phyloP scores from a whole-genome alignment of 2,888 invertebrate genomes.

The Sisyra nigra region DNA sequence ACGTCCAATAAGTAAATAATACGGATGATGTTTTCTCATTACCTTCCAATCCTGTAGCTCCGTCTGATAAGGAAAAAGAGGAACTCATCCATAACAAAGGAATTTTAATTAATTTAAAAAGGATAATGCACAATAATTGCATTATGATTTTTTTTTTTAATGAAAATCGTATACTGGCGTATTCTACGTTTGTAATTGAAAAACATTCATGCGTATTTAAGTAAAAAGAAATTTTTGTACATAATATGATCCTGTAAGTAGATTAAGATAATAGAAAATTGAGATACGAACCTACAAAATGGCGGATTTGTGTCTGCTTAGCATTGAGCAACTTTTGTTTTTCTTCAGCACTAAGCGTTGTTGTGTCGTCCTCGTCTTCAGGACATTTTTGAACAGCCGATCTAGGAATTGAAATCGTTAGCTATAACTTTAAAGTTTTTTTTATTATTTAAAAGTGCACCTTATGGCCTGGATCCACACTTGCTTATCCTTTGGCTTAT shows the following conservation, averaged over 20 bases:
- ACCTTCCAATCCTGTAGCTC: slow-evolving; percentile 30
- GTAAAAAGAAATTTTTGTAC: background rate
- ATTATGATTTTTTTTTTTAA: slow-evolving; percentile 4
- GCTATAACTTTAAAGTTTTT: background rate
- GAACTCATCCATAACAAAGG: slow-evolving; percentile 5
- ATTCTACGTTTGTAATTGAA: too few species aligned
- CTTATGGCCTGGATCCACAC: slow-evolving; percentile 80
- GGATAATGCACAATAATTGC: slow-evolving; percentile 8
- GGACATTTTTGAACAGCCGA: slow-evolving; percentile 74
- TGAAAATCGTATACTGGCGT: background rate
- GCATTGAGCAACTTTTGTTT: slow-evolving; percentile 58
- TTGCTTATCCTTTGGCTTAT: slow-evolving; percentile 78
- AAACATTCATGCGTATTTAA: background rate
- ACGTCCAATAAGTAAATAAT: background rate
- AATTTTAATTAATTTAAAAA: background rate
- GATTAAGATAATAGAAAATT: too few species aligned
- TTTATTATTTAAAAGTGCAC: slow-evolving; percentile 24
- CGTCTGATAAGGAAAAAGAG: slow-evolving; percentile 23
- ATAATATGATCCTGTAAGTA: background rate
- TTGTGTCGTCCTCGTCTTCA: slow-evolving; percentile 59
- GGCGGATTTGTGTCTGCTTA: slow-evolving; percentile 61
- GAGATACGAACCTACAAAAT: slow-evolving; percentile 57
- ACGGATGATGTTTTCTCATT: slow-evolving; percentile 14
- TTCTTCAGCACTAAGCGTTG: slow-evolving; percentile 59
- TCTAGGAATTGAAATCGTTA: slow-evolving; percentile 22